Evolutionary conservation across 1,140 invertebrate species (phyloP), one percentile per base, ranked within the genome.

Genomic region (Camponotus vicinus): DNA sequence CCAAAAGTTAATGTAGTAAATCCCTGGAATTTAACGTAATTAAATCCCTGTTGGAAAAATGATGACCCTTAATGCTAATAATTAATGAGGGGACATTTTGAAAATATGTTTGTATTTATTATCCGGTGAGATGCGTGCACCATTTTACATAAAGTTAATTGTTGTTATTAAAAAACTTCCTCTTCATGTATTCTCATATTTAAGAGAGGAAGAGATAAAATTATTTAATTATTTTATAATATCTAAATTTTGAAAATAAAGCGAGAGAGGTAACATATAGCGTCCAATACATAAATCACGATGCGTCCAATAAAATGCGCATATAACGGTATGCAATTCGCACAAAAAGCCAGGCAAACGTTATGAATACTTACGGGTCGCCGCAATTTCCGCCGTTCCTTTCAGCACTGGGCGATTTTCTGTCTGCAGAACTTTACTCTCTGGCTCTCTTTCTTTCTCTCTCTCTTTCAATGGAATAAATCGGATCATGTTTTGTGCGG

Each of bases 401-500:
- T 55, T 70, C 42, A 89, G 21, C n/a, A n/a, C 45, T 37, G 27
- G 27, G 32, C 63, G 45, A 80, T 64, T 71, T 83, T 42, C 32
- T 11, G 21, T 59, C 5, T 32, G 5, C 59, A 27, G 27, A 45
- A 67, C 66, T 78, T 66, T 87, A 40, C 45, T 42, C 42, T 49
- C 9, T 45, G 0, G 11, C 11, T 45, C 45, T 45, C 11, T 45
- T 8, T 42, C 40, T 42, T 3, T 42, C 45, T 49, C 11, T 49
- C 15, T 52, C 49, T 52, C 4, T 52, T 5, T 55, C 57, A 32
- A 34, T 34, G 37, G 69, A 73, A 89, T 89, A 75, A 87, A 87
- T 90, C 63, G 75, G 52, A 85, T 87, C 42, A 69, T 77, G 75
- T 90, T 90, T 76, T 79, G 37, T 37, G n/a, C 67, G 52, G 32